Conservation (phyloP, 2,113 vertebrate species). For the Gallinago paraguaiae region DNA sequence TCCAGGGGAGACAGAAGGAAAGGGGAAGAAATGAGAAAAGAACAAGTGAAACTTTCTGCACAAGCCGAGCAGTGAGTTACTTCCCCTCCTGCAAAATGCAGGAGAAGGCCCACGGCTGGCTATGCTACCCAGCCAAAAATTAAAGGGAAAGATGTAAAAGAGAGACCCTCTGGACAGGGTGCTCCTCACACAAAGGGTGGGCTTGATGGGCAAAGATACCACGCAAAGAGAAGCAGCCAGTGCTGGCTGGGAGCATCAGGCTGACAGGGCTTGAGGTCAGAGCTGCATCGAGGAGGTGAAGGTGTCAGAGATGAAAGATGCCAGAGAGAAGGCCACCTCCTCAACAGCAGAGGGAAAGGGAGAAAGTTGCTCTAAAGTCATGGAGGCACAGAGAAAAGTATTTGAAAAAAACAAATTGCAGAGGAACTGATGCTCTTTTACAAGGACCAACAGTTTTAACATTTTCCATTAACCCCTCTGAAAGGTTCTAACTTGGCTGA, state of each 20-base stretch:
- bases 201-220: neutral
- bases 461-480: neutral
- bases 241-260: neutral
- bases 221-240: neutral
- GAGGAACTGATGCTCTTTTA: neutral
- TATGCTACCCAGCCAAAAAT: neutral
- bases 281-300: neutral
- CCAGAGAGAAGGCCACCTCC: neutral
- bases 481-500: neutral
- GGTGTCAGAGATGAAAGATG: neutral
- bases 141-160: neutral
- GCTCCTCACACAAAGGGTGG: fast-evolving
- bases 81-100: neutral
- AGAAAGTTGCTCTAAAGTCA: neutral
- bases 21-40: slow-evolving; percentile 24
- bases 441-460: neutral
- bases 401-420: neutral
- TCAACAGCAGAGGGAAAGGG: neutral
- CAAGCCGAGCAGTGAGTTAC: neutral
- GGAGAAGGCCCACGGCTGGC: neutral
- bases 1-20: neutral
- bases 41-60: slow-evolving; percentile 20
- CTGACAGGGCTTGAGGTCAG: neutral
- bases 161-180: neutral
- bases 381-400: neutral